phyloP scores from a whole-genome alignment of 2,113 vertebrate species.

The Arenaria interpres region DNA sequence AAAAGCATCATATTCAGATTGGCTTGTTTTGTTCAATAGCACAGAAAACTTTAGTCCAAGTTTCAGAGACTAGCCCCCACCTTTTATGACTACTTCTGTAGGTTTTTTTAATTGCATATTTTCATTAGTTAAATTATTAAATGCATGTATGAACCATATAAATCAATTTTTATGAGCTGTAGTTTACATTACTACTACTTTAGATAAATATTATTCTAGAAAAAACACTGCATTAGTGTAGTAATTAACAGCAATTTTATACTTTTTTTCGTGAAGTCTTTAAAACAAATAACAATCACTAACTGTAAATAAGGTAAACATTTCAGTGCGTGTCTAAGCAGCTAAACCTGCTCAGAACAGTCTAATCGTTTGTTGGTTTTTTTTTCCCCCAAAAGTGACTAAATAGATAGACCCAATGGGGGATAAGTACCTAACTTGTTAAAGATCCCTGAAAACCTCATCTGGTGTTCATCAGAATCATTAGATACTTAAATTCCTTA shows the following conservation, averaged over 20 bases:
- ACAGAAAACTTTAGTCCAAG: not conserved
- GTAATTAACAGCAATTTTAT: not conserved
- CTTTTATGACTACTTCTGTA: not conserved
- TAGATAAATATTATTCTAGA: not conserved
- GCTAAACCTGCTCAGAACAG: not conserved
- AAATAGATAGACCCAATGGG: not conserved
- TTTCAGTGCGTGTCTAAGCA: not conserved
- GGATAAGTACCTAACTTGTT: not conserved
- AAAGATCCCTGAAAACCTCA: not conserved
- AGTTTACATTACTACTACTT: not conserved
- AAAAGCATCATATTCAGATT: not conserved
- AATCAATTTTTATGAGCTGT: not conserved
- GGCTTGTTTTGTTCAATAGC: not conserved
- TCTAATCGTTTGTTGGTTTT: no score
- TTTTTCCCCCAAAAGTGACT: not conserved
- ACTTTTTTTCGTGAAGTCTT: not conserved
- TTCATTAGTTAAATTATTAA: not conserved
- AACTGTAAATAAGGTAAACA: not conserved
- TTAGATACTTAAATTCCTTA: not conserved
- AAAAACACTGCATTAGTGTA: not conserved
- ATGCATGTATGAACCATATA: not conserved
- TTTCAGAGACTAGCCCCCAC: not conserved
- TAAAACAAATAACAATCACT: not conserved
- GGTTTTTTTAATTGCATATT: not conserved
- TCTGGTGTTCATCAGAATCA: not conserved